Evolutionary conservation across 2,113 vertebrate species (phyloP), one percentile per base, ranked within the genome.

Genomic region (Salvelinus fontinalis): DNA sequence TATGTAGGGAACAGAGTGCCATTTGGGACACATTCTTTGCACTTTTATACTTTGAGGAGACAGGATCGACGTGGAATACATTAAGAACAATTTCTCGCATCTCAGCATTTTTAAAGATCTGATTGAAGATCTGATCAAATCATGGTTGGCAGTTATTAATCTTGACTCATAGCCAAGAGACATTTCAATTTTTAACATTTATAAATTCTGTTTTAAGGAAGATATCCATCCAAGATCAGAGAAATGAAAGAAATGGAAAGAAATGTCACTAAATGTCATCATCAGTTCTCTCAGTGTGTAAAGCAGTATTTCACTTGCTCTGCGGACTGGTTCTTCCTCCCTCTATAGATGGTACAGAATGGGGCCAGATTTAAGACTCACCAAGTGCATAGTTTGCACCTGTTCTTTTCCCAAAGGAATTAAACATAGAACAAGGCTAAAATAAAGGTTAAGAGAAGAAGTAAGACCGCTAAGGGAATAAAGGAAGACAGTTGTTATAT

Each of bases 281-380:
- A 74, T 67, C 27, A 74, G 59, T 24, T 67, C 26, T 67, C 3
- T 67, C 24, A 13, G 22, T 64, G n/a, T 64, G n/a, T n/a, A 62
- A 62, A 22, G 59, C 59, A 22, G 59, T 22, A 62, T 22, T 8
- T 11, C 7, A 62, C 59, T 8, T 13, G 7, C 59, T 60, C 18
- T 20, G 1, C 59, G 1, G 2, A 16, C 18, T 26, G 60, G 2
- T 64, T 78, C 31, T 54, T 75, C 81, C 67, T 83, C 62, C 78
- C 73, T 84, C 84, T 79, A 83, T 79, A 81, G 81, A 85, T 76
- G 76, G 78, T 64, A 64, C n/a, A 64, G 13, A 67, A 27, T 67
- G 24, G 65, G 51, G 67, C 69, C 73, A 77, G 7, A 74, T 73
- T 80, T 73, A 69, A 60, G 80, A 22, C 20, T 62, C 16, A 62